A percentile compares a stretch with the other conserved stretches of the same genome.
Evolutionary conservation across 2,888 invertebrate species (phyloP).

Genomic region (Acleris cristana): DNA sequence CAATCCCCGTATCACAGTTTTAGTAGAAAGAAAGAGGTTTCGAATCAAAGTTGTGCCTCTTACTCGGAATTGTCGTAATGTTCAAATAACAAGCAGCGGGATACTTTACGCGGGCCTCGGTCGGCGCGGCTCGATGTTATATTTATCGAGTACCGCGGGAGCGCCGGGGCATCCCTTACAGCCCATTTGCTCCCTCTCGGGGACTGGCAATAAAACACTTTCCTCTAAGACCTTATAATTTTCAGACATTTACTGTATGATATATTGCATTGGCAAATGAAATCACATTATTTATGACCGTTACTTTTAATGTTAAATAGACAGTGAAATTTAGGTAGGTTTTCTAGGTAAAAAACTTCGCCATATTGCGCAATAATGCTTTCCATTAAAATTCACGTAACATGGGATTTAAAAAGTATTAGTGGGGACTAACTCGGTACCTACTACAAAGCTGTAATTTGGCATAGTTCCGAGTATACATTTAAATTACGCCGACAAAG

Average conservation of each 20-base stretch:
- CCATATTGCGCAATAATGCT: too few species aligned
- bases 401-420: too few species aligned
- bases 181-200: slow-evolving; percentile 32
- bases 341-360: too few species aligned
- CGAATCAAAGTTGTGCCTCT: slow-evolving; percentile 5
- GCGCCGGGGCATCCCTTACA: slow-evolving; percentile 27
- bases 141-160: slow-evolving; percentile 26
- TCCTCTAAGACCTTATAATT: slow-evolving; percentile 35
- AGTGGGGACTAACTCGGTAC: too few species aligned
- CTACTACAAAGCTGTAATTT: too few species aligned
- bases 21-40: neutral
- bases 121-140: slow-evolving; percentile 24
- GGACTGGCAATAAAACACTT: slow-evolving; percentile 33
- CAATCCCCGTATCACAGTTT: too few species aligned
- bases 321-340: too few species aligned
- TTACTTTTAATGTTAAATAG: neutral
- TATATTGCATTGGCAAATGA: slow-evolving; percentile 33
- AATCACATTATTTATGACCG: slow-evolving; percentile 28
- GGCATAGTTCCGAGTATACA: too few species aligned
- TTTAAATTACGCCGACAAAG: too few species aligned
- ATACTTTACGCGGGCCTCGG: slow-evolving; percentile 23
- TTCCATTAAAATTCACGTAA: too few species aligned
- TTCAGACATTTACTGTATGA: slow-evolving; percentile 33
- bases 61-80: slow-evolving; percentile 9
- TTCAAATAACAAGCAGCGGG: slow-evolving; percentile 16